These are phyloP conservation scores for Corythoichthys intestinalis DNA, from an alignment of 2,113 vertebrate species.

Conservation along the genomic window DNA sequence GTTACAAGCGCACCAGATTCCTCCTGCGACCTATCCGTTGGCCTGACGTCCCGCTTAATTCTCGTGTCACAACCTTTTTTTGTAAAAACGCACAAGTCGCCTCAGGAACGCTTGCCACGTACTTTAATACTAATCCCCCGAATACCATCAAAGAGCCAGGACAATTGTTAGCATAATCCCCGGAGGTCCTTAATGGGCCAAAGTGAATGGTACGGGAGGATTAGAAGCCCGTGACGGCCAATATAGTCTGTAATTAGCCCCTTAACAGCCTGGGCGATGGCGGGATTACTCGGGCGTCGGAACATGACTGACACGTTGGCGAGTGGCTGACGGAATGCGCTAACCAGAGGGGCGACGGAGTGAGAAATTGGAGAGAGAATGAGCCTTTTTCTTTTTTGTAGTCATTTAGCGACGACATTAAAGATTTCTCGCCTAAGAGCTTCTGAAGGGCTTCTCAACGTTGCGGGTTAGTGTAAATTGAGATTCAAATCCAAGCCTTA, in stretches of 20 bases:
- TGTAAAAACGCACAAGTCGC: conserved; percentile 15
- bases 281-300: conserved; percentile 60
- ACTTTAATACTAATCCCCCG: conserved; percentile 62
- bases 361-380: conserved; percentile 58
- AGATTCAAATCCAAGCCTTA: neutral
- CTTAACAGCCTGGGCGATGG: conserved; percentile 64
- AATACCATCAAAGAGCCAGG: conserved; percentile 59
- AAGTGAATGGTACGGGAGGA: conserved; percentile 63
- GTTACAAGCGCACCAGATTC: too few relatives aligned
- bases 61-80: conserved; percentile 34
- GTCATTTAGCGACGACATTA: conserved; percentile 33
- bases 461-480: neutral
- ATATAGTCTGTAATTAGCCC: conserved; percentile 68
- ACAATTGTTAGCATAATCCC: conserved; percentile 69
- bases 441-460: neutral
- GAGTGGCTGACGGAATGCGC: conserved; percentile 20
- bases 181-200: conserved; percentile 57
- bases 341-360: conserved; percentile 41
- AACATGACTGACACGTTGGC: conserved; percentile 58
- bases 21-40: neutral
- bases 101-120: conserved; percentile 41
- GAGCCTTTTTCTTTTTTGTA: conserved; percentile 41
- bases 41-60: conserved; percentile 12
- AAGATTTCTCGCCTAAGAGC: neutral
- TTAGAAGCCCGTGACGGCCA: conserved; percentile 62